phyloP scores from a whole-genome alignment of 37 sponge, comb jelly and placozoan genomes.

The Chondrosia reniformis region DNA sequence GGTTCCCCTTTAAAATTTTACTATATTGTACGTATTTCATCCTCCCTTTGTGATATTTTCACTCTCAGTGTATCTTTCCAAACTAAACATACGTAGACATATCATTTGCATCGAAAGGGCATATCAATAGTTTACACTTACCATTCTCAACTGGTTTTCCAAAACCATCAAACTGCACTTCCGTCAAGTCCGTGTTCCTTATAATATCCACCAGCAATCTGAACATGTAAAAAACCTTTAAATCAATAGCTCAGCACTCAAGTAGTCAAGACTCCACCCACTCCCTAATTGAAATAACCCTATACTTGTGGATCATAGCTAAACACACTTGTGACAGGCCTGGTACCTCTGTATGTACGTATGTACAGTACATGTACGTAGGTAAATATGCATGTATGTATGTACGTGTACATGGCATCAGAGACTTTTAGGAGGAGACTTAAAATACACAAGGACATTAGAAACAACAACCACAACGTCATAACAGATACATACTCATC shows the following conservation, averaged over 20 bases:
- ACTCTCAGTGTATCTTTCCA: too few species aligned
- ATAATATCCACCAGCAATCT: conserved; percentile 76
- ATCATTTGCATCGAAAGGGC: too few species aligned
- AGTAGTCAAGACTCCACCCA: too few species aligned
- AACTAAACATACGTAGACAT: too few species aligned
- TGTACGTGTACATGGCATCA: too few species aligned
- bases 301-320: background rate
- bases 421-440: background rate
- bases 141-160: conserved; percentile 44
- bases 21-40: too few species aligned
- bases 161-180: conserved; percentile 59
- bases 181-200: conserved; percentile 14
- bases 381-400: background rate
- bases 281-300: too few species aligned
- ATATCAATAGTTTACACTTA: too few species aligned
- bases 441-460: background rate
- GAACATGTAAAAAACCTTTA: background rate
- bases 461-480: background rate
- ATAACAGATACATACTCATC: conserved; percentile 66
- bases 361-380: background rate
- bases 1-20: too few species aligned
- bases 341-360: background rate
- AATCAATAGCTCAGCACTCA: too few species aligned
- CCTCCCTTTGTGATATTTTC: too few species aligned
- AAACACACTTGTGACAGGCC: background rate